A percentile compares a stretch with the other conserved stretches of the same genome.
phyloP scores from a whole-genome alignment of 1,140 invertebrate species.

The Chionoecetes opilio region DNA sequence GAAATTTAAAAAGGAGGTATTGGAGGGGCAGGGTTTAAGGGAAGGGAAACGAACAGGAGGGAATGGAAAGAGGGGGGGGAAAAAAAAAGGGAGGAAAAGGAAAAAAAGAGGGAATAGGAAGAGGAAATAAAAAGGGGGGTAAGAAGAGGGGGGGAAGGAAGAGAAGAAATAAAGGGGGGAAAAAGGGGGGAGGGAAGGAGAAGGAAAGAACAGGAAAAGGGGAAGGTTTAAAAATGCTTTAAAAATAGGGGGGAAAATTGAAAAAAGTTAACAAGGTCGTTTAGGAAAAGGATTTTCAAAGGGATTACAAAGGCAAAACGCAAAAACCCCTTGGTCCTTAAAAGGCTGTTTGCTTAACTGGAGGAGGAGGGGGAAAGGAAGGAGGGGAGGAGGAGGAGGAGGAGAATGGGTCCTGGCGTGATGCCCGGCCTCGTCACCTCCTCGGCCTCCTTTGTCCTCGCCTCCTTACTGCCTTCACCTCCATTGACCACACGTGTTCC shows the following conservation, averaged over 20 bases:
- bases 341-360: no score
- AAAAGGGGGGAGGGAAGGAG: neutral
- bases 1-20: neutral
- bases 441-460: neutral
- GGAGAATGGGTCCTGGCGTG: neutral
- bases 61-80: neutral
- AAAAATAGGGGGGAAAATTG: neutral
- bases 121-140: neutral
- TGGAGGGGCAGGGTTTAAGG: neutral
- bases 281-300: no score
- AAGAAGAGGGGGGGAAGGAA: neutral
- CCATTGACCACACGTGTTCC: neutral
- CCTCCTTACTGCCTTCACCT: neutral
- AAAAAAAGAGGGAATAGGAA: neutral
- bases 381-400: conserved; percentile 25
- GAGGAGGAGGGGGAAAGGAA: neutral
- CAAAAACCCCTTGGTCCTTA: no score
- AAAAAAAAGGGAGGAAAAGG: neutral
- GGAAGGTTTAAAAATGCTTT: neutral
- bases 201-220: neutral
- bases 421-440: neutral
- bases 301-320: no score
- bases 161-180: neutral
- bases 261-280: no score
- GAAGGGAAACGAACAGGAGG: neutral